Percentiles rank a stretch among this genome's conserved stretches.
Evolutionary conservation across 2,888 invertebrate genomes (phyloP).

Genomic region (Apodemia hepburni): DNA sequence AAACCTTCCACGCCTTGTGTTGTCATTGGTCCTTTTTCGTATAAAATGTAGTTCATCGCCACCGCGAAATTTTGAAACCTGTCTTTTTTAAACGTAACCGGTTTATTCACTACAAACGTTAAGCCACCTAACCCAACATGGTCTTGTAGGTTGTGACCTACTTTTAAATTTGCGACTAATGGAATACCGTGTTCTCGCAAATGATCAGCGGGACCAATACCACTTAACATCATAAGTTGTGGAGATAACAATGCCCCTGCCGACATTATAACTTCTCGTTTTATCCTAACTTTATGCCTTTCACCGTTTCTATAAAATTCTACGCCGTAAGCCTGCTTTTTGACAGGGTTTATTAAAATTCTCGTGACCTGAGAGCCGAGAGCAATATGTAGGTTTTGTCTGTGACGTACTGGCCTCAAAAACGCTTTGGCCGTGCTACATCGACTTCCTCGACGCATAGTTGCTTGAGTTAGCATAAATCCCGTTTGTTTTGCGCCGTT

Average conservation of each 20-base stretch:
- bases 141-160: slow-evolving; percentile 92
- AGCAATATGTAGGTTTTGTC: slow-evolving; percentile 89
- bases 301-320: slow-evolving; percentile 85
- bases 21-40: slow-evolving; percentile 92
- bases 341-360: slow-evolving; percentile 83
- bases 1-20: slow-evolving; percentile 92
- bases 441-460: slow-evolving; percentile 89
- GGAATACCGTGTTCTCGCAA: slow-evolving; percentile 86
- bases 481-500: slow-evolving; percentile 92
- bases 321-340: slow-evolving; percentile 87
- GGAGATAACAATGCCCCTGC: slow-evolving; percentile 94
- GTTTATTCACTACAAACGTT: slow-evolving; percentile 90
- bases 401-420: slow-evolving; percentile 87
- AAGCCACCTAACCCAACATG: slow-evolving; percentile 93
- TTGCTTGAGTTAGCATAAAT: slow-evolving; percentile 93
- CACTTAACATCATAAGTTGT: slow-evolving; percentile 94
- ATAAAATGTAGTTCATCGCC: slow-evolving; percentile 89
- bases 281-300: slow-evolving; percentile 84
- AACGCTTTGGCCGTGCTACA: slow-evolving; percentile 95
- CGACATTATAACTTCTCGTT: slow-evolving; percentile 90
- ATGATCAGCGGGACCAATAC: slow-evolving; percentile 90
- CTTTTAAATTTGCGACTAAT: slow-evolving; percentile 86
- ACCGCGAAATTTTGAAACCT: slow-evolving; percentile 89
- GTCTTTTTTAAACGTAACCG: slow-evolving; percentile 87
- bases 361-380: slow-evolving; percentile 87